Percentiles rank a stretch among this genome's conserved stretches.
These are phyloP conservation scores for Zosterops hypoxanthus DNA, from an alignment of 2,113 vertebrate genomes.

Conservation along the genomic window DNA sequence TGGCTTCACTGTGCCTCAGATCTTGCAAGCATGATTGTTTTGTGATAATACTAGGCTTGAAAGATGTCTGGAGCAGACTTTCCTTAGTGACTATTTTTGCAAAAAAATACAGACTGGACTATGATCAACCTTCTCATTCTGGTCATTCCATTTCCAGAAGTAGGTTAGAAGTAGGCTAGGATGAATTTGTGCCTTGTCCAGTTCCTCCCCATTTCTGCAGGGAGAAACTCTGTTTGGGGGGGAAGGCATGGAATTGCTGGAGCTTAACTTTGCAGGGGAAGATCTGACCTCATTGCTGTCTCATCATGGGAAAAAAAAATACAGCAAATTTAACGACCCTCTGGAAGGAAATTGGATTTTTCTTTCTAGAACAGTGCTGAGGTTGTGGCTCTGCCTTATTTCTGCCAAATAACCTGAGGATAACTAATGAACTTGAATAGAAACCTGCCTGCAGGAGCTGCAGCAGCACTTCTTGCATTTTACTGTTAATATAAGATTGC, in stretches of 20 bases:
- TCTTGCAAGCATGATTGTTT: not conserved
- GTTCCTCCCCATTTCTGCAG: not conserved
- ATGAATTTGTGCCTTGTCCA: not conserved
- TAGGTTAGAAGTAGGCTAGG: not conserved
- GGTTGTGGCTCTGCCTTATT: not conserved
- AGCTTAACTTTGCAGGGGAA: not conserved
- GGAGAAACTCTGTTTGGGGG: not conserved
- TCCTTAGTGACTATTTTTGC: not conserved
- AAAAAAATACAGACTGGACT: not conserved
- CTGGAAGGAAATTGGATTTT: not conserved
- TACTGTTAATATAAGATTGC: not conserved
- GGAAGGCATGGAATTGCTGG: not conserved
- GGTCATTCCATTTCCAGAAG: constrained; percentile 39
- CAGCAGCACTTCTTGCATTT: not conserved
- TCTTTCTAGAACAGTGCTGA: not conserved
- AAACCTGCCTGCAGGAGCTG: not conserved
- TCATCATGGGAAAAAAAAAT: not conserved
- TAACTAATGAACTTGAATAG: not conserved
- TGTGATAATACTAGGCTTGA: not conserved
- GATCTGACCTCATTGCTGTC: not conserved
- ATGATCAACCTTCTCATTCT: constrained; percentile 22
- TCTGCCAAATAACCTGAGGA: not conserved
- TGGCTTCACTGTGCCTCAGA: not conserved
- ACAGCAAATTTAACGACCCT: not conserved
- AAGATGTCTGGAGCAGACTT: not conserved